Conservation (phyloP, 1,140 invertebrate genomes). For the Globodera rostochiensis region DNA sequence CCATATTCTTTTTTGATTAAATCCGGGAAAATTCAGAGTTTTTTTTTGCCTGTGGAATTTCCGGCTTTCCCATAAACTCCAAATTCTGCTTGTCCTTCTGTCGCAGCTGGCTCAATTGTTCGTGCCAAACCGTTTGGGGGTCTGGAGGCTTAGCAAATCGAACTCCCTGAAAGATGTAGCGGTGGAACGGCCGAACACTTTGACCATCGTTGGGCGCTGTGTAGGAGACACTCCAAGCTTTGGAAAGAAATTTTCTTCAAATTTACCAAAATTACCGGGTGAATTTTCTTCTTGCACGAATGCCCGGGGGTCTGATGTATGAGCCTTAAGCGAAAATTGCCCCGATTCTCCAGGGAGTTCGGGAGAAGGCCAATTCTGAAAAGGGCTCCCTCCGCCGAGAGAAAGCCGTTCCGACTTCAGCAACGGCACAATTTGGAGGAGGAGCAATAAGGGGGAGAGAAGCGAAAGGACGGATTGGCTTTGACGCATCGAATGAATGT, state of each 20-base stretch:
- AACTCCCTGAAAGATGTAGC: conserved; percentile 6
- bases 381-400: too few relatives aligned
- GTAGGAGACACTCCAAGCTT: conserved; percentile 11
- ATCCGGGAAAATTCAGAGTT: too few relatives aligned
- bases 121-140: background rate
- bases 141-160: background rate
- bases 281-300: background rate
- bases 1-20: too few relatives aligned
- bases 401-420: background rate
- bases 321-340: too few relatives aligned
- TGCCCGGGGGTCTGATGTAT: too few relatives aligned
- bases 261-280: background rate
- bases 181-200: background rate
- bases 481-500: background rate
- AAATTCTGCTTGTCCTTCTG: background rate
- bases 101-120: background rate
- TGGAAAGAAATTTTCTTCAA: background rate
- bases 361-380: background rate
- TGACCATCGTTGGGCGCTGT: background rate
- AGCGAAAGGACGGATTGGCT: too few relatives aligned
- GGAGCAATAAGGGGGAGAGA: too few relatives aligned
- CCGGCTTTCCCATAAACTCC: background rate
- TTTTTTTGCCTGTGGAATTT: conserved; percentile 10
- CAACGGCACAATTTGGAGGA: background rate
- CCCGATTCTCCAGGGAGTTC: background rate